Base-by-base conservation (phyloP, 2,113 vertebrate species). In the Polyodon spathula region DNA sequence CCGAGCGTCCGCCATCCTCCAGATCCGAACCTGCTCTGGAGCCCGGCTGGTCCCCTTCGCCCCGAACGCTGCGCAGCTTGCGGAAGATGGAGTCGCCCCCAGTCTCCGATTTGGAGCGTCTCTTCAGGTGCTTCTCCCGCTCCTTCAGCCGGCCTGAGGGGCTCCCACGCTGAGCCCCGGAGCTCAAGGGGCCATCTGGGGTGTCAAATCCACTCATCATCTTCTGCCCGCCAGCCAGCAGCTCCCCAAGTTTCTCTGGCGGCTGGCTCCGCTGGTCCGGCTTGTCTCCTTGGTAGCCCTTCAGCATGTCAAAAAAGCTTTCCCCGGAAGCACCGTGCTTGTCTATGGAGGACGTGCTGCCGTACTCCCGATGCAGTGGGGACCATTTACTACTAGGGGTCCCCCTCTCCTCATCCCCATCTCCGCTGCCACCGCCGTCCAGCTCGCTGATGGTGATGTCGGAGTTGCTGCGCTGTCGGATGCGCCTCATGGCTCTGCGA, bases 291-390 rank as follows among this genome's bases (percentile, higher is more conserved):
- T 91, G 92, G 79, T 92, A 96, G 68, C 85, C 91, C 76, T 92
- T 92, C 40, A 97, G 8, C 73, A 97, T 84, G 71, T 94, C 93
- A 73, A 95, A 94, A 76, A 97, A 93, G 75, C 90, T 90, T 52
- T 94, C 91, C 43, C 89, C 91, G n/a, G 89, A 82, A 40, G 85
- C 93, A 1, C 93, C 93, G 59, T 97, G 94, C 58, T 97, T 96
- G 66, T 97, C 92, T 62, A 97, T 97, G 0, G 94, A 97, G 41
- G 93, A 97, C n/a, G 94, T 97, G 82, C 94, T 97, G n/a, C 94
- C 94, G 37, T 97, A 97, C 65, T 96, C 93, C 15, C 94, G 90
- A 72, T 97, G 94, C 58, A 97, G 76, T 27, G 93, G 92, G 0
- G 92, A 87, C 66, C 89, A 88, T 80, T 95, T 96, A 65, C 87